Base-by-base conservation (phyloP, 2,888 invertebrate genomes). In the Meloe dianella region DNA sequence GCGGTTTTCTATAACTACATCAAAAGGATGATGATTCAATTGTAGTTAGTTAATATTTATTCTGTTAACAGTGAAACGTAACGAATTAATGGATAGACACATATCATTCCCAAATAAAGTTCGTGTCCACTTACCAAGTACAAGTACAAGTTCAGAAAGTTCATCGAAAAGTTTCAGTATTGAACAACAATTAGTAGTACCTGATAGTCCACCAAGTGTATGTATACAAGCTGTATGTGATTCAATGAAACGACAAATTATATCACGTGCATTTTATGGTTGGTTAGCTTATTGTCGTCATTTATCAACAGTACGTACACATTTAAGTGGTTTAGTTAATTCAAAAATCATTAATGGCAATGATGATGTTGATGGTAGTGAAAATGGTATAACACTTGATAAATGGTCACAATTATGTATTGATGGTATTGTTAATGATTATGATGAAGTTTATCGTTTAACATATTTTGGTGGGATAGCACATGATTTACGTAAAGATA, bases 211-310 rank as follows among this genome's bases (percentile, higher is more conserved):
- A 9, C 81, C 84, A 8, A 83, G 78, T 60, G 79, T 82, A 9
- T 84, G 82, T 67, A 69, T 69, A 30, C 77, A 81, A 70, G 84
- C 94, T 76, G 92, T 97, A 10, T 98, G 97, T 86, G 93, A 94
- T 80, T 96, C 95, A 0, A 97, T 97, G 97, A 91, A 93, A 69
- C 90, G 94, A 12, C 97, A 97, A 85, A 97, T 98, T 66, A 93
- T 97, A 72, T 96, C 96, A 0, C 86, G 97, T 66, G 97, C 97
- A 14, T 97, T 97, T 84, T 97, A 97, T 82, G 97, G 97, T 60
- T 97, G 97, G 97, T 85, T 97, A 68, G 96, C 96, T 0, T 96
- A 97, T 81, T 96, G 96, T 79, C 87, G 97, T 20, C 97, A 97
- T 79, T 85, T 98, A 78, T 92, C 94, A 38, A 97, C 97, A 0